phyloP scores from a whole-genome alignment of 2,888 invertebrate genomes.

The Hydrotaea cyrtoneurina region DNA sequence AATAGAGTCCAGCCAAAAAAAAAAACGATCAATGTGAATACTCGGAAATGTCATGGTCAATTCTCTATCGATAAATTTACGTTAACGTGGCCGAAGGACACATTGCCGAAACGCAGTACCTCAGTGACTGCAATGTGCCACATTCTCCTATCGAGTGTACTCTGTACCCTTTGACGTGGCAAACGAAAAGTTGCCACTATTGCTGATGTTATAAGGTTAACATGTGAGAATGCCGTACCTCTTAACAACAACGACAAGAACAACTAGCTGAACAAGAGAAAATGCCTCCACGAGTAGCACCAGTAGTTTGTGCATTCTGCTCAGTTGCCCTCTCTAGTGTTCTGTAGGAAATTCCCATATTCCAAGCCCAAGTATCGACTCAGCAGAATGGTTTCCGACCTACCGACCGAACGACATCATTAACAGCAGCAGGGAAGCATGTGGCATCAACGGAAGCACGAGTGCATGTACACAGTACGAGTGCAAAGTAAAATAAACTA shows the following conservation, averaged over 20 bases:
- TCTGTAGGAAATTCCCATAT: conserved; percentile 5
- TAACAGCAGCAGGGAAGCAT: conserved; percentile 37
- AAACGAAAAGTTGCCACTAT: conserved; percentile 51
- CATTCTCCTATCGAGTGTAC: not conserved
- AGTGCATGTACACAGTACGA: conserved; percentile 52
- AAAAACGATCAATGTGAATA: not conserved
- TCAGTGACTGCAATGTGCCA: not conserved
- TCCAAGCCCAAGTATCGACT: conserved; percentile 2
- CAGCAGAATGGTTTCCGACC: not conserved
- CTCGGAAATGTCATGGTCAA: not conserved
- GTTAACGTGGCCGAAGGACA: not conserved
- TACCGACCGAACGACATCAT: conserved; percentile 21
- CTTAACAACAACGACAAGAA: conserved; percentile 44
- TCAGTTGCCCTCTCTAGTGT: not conserved
- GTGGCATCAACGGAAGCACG: conserved; percentile 57
- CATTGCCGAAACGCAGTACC: not conserved
- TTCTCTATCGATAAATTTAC: not conserved
- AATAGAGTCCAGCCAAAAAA: too few relatives aligned
- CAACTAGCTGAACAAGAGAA: conserved; percentile 31
- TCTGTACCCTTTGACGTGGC: conserved; percentile 41
- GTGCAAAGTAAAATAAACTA: not conserved
- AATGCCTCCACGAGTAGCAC: not conserved
- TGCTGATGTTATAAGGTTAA: conserved; percentile 44
- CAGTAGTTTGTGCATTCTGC: conserved; percentile 20
- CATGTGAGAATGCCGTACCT: conserved; percentile 20